These are phyloP conservation scores for Lydus trimaculatus DNA, from an alignment of 2,888 invertebrate species.

Conservation along the genomic window DNA sequence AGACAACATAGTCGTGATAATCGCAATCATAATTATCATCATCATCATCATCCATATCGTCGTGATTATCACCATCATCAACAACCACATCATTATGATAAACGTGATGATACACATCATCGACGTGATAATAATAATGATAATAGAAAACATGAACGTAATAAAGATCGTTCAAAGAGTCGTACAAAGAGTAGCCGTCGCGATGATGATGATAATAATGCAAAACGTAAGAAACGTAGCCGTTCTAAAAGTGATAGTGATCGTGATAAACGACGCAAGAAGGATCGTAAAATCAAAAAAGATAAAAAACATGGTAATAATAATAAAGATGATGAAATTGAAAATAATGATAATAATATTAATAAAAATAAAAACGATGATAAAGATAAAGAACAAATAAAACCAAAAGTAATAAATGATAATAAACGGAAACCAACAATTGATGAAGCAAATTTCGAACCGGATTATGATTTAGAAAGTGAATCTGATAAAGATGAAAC, in stretches of 20 bases:
- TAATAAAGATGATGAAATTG: conserved; percentile 47
- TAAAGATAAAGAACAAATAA: neutral
- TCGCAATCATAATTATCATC: conserved; percentile 51
- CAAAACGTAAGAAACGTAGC: conserved; percentile 44
- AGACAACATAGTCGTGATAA: conserved; percentile 53
- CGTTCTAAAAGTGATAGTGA: conserved; percentile 47
- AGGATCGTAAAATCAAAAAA: conserved; percentile 62
- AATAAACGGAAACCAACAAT: conserved; percentile 70
- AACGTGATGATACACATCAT: neutral
- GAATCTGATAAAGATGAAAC: conserved; percentile 67
- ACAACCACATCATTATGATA: conserved; percentile 17
- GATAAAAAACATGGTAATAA: conserved; percentile 52
- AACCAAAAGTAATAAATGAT: conserved; percentile 36
- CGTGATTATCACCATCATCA: conserved; percentile 33
- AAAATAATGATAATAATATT: conserved; percentile 48
- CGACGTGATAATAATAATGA: conserved; percentile 23
- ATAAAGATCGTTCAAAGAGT: conserved; percentile 36
- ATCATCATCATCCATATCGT: conserved; percentile 23
- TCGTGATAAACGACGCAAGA: conserved; percentile 50
- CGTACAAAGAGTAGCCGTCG: conserved; percentile 29
- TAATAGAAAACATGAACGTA: conserved; percentile 31
- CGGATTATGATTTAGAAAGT: conserved; percentile 75
- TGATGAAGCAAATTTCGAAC: conserved; percentile 78
- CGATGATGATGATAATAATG: conserved; percentile 37
- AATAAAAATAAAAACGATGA: conserved; percentile 27